Percentiles rank a stretch among this genome's conserved stretches.
Conservation (phyloP, 37 sponge, comb jelly and placozoan species). For the Lycopodina hypogea region DNA sequence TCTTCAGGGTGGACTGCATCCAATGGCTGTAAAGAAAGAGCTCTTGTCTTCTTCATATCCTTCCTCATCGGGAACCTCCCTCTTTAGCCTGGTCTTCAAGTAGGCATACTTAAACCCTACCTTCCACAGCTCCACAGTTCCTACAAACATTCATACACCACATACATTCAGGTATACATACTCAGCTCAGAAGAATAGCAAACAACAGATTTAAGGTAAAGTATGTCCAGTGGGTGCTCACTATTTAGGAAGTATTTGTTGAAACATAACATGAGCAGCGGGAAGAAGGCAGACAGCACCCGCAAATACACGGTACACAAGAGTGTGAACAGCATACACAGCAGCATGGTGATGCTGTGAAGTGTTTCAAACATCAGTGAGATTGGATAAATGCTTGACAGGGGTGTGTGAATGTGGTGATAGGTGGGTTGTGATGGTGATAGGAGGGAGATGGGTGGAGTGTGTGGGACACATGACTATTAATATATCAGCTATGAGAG, state of each 20-base stretch:
- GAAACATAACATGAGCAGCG: slow-evolving; percentile 21
- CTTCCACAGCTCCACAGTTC: slow-evolving; percentile 30
- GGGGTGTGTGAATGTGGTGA: neutral
- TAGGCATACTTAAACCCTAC: neutral
- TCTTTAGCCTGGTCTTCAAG: neutral
- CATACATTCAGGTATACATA: neutral
- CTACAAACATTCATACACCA: neutral
- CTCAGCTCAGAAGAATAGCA: neutral
- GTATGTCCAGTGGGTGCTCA: too few species aligned
- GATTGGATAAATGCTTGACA: neutral
- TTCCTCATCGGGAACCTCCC: neutral
- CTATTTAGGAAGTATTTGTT: slow-evolving; percentile 38
- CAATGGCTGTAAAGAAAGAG: too few species aligned
- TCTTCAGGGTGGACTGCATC: too few species aligned
- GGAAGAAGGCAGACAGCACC: slow-evolving; percentile 9
- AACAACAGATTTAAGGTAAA: too few species aligned
- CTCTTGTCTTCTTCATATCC: too few species aligned
- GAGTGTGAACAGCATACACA: slow-evolving; percentile 22
- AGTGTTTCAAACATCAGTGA: neutral
- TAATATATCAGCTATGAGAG: too few species aligned
- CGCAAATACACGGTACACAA: slow-evolving; percentile 24
- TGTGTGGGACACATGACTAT: too few species aligned
- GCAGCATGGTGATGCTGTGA: slow-evolving; percentile 29
- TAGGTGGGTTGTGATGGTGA: neutral
- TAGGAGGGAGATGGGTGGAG: too few species aligned